Evolutionary conservation across 2,797 vertebrate genomes (phyloP), one percentile per base, ranked within the genome.

Genomic region (Acanthis flammea): DNA sequence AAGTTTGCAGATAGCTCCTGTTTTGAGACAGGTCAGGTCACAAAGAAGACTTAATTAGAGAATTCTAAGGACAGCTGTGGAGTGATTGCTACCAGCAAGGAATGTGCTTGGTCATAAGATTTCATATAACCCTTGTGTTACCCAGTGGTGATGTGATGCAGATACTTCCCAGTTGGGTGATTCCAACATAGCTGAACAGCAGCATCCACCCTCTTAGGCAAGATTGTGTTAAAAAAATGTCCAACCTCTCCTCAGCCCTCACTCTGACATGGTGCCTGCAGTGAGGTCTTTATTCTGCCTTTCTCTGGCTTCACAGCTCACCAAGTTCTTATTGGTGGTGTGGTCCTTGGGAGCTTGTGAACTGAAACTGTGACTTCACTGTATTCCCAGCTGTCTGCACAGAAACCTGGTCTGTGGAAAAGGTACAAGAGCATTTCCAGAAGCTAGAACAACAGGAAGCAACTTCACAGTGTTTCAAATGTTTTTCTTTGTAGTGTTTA

Each of bases 21-120:
- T 35, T 93, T 89, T 92, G 44, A 81, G 54, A 65, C 44, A 80
- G 86, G 75, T 80, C 88, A 94, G 44, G 78, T 92, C 84, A 86
- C 58, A 78, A 68, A 51, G 44, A 53, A 70, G 54, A 62, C 35
- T 82, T 95, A 86, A 81, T 81, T 78, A 58, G 51, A 80, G 33
- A 88, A 80, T 86, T 86, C 70, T 66, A 87, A 94, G 54, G 78
- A 61, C 51, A 68, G 66, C 54, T 11, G 1, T 79, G 42, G 41
- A 81, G n/a, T 63, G 71, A 35, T 62, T 85, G 48, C 65, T 92
- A 45, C 72, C 54, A 66, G 39, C 30, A 78, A 70, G 30, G 47
- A 89, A 76, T 83, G 62, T 63, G 66, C 58, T 70, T 87, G 65
- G 47, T 89, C 37, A 28, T 37, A 77, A 47, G 31, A 65, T 92